Evolutionary conservation across 2,888 invertebrate genomes (phyloP), one percentile per base, ranked within the genome.

Genomic region (Amiota mariae): DNA sequence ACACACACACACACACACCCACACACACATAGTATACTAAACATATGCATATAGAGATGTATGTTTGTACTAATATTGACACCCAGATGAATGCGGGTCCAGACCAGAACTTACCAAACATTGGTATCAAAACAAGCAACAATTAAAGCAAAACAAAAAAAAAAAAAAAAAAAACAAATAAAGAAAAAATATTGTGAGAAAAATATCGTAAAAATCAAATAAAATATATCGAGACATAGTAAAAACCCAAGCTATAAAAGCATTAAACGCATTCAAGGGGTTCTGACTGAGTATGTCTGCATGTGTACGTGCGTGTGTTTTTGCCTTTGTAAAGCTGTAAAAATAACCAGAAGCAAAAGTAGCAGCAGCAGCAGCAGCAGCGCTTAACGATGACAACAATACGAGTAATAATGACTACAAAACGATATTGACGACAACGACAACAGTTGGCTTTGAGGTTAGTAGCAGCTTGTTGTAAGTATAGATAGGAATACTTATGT

Each of bases 361-460:
- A 24, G 36, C 61, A 24, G 24, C 3, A 24, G 24, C 24, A 24
- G 24, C 24, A 24, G n/a, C n/a, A n/a, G n/a, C n/a, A n/a, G n/a
- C 24, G 3, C 24, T 2, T 24, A 49, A 18, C 67, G 20, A 49
- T 49, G 67, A 51, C 67, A 51, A 67, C 54, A n/a, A 51, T 18
- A n/a, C n/a, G n/a, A n/a, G n/a, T n/a, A 68, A 18, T 24, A 10
- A 24, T 20, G 24, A 59, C 59, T 24, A 20, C 18, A 15, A 18
- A 11, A 59, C 6, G 10, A 59, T 59, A 18, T 10, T 59, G 24
- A 59, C 59, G 20, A 68, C 67, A 49, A 49, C 6, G 49, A 48
- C 66, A 54, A 51, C 67, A 68, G 51, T 13, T 68, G 67, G 67
- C 67, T 20, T 24, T 51, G n/a, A 68, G 24, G 18, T 68, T 68